A percentile compares a stretch with the other conserved stretches of the same genome.
Conservation (phyloP, 2,888 invertebrate species). For the Eupithecia insigniata region DNA sequence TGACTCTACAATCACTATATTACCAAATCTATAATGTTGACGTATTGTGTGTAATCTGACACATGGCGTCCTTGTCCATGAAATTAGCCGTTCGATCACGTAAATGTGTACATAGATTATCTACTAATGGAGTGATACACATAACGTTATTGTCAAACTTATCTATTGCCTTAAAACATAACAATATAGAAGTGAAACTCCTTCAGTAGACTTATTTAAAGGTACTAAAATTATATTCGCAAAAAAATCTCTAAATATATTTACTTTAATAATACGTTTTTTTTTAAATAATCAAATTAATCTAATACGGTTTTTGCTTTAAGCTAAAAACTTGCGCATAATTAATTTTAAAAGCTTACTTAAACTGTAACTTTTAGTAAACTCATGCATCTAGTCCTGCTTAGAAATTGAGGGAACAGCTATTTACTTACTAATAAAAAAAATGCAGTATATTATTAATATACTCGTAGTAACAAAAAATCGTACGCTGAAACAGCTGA, state of each 20-base stretch:
- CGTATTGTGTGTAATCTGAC: constrained; percentile 41
- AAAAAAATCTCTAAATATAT: too few species aligned
- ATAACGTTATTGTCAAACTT: constrained; percentile 62
- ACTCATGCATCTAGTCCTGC: neutral
- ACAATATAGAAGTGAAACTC: constrained; percentile 21
- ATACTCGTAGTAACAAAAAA: neutral
- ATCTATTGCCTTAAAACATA: constrained; percentile 47
- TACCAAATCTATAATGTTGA: constrained; percentile 22
- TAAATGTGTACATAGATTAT: constrained; percentile 66
- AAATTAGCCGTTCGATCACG: constrained; percentile 67
- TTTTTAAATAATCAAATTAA: too few species aligned
- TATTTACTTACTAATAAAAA: neutral
- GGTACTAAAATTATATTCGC: too few species aligned
- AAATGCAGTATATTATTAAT: too few species aligned
- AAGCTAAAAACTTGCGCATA: neutral
- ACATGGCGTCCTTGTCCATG: constrained; percentile 61
- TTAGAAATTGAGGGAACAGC: neutral
- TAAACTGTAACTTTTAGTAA: too few species aligned
- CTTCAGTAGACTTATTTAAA: neutral
- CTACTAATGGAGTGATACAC: constrained; percentile 70
- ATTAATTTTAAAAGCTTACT: neutral
- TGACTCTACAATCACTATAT: too few species aligned
- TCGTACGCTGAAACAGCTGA: neutral
- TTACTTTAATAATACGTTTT: too few species aligned
- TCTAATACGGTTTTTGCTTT: too few species aligned